Evolutionary conservation across 2,888 invertebrate genomes (phyloP), one percentile per base, ranked within the genome.

Genomic region (Lochmaea crataegi): DNA sequence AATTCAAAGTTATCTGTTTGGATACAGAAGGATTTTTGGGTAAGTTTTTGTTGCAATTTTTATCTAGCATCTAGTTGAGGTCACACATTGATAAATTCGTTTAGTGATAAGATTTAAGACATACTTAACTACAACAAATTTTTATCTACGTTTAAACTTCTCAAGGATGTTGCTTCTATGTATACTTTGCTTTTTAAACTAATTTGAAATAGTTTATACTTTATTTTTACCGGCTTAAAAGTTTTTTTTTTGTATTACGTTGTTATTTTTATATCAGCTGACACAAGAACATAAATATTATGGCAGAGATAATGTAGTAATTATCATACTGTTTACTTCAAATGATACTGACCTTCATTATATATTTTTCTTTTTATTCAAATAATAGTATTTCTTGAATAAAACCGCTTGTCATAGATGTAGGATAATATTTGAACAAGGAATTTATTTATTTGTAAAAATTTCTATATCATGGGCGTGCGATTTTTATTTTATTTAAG

Each of bases 11-110:
- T 0, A 89, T 95, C 63, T 91, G 93, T 81, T 85, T 95, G 72
- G 95, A 95, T 82, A 95, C 95, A 0, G 94, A 95, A 86, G 94
- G 94, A n/a, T 86, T 94, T 60, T 86, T 93, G 68, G 94, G 94
- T 77, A 87, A 76, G 69, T 75, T 22, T 41, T 3, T n/a, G 3
- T 48, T 87, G 22, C 7, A 12, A 16, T 26, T 32, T 38, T 6
- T 63, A 12, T 12, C 45, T 45, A 12, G 2, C 32, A 7, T 1
- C 14, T 45, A 60, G 60, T 38, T 60, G 1, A 32, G n/a, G 60
- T n/a, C 60, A 22, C 22, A 7, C 16, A 32, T 16, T n/a, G 48
- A 48, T 48, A 48, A 48, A 48, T n/a, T 48, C n/a, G 2, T 48
- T 12, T n/a, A 6, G 6, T 5, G n/a, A 48, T 48, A 48, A 48